phyloP scores from a whole-genome alignment of 1,140 invertebrate species.

The Ectropis grisescens region DNA sequence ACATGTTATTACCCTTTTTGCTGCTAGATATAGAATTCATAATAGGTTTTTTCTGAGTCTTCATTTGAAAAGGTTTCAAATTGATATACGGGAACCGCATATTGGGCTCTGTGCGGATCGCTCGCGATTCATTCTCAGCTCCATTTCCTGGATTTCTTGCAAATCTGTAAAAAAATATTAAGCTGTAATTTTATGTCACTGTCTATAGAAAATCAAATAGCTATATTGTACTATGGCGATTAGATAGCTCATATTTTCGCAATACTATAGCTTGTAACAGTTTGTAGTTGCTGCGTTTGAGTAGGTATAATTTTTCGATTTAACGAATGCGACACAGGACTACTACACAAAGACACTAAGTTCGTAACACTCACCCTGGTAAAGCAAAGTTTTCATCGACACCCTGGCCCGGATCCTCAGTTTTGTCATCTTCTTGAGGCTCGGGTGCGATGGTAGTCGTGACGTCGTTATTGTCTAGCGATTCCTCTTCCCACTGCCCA shows the following conservation, averaged over 20 bases:
- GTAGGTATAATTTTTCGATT: too few relatives aligned
- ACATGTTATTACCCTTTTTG: conserved; percentile 40
- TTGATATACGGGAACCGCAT: conserved; percentile 54
- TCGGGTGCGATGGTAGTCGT: conserved; percentile 3
- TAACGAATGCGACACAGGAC: too few relatives aligned
- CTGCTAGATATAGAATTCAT: conserved; percentile 22
- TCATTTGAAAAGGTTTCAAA: conserved; percentile 54
- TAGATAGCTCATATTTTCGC: too few relatives aligned
- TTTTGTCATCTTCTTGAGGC: conserved; percentile 10
- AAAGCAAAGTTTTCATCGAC: conserved; percentile 50
- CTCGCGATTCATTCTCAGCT: conserved; percentile 61
- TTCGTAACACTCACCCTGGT: conserved; percentile 37
- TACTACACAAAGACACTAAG: conserved; percentile 1
- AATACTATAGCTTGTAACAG: too few relatives aligned
- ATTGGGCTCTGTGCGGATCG: conserved; percentile 51
- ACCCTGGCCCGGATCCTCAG: conserved; percentile 13
- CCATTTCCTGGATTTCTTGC: conserved; percentile 40
- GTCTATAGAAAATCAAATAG: too few relatives aligned
- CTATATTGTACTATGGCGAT: too few relatives aligned
- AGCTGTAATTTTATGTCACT: too few relatives aligned
- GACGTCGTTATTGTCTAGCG: conserved; percentile 14
- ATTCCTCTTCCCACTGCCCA: conserved; percentile 42
- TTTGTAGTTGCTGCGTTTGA: too few relatives aligned
- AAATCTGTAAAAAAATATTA: conserved; percentile 37
- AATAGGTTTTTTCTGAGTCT: conserved; percentile 27